These are phyloP conservation scores for Phyllostomus discolor DNA, from an alignment of 2,113 vertebrate species.

Conservation along the genomic window DNA sequence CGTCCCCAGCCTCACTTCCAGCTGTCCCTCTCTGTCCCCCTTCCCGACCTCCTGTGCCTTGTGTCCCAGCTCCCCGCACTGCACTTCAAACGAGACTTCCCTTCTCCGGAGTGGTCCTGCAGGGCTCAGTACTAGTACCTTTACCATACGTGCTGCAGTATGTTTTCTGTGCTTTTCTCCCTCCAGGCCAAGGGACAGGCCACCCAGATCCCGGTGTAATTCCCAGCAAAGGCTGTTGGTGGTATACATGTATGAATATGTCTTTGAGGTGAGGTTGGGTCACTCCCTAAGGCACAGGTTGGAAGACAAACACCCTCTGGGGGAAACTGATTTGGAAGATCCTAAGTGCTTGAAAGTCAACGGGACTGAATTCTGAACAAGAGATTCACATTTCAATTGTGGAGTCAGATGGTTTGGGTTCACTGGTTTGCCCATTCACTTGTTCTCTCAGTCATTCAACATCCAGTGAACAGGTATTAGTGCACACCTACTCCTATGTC, in stretches of 20 bases:
- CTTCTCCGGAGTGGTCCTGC: neutral
- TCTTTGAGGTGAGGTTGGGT: neutral
- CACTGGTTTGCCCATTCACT: neutral
- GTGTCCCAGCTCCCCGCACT: neutral
- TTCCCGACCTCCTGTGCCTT: fast-evolving
- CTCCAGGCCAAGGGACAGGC: neutral
- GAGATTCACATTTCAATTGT: neutral
- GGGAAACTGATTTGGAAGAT: neutral
- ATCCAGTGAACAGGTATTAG: neutral
- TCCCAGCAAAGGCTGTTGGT: neutral
- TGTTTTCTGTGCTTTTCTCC: neutral
- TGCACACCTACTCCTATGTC: neutral
- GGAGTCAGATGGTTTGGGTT: neutral
- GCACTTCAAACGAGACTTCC: neutral
- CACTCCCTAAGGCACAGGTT: neutral
- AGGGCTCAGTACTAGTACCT: neutral
- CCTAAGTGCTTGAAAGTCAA: neutral
- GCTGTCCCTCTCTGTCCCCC: neutral
- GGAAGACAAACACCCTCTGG: neutral
- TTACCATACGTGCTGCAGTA: too few species aligned
- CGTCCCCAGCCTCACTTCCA: neutral
- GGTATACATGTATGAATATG: neutral
- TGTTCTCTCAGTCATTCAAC: neutral
- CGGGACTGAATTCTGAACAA: neutral
- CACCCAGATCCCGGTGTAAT: neutral